Base-by-base conservation (phyloP, 2,797 vertebrate species). In the Pantherophis vulpinus region DNA sequence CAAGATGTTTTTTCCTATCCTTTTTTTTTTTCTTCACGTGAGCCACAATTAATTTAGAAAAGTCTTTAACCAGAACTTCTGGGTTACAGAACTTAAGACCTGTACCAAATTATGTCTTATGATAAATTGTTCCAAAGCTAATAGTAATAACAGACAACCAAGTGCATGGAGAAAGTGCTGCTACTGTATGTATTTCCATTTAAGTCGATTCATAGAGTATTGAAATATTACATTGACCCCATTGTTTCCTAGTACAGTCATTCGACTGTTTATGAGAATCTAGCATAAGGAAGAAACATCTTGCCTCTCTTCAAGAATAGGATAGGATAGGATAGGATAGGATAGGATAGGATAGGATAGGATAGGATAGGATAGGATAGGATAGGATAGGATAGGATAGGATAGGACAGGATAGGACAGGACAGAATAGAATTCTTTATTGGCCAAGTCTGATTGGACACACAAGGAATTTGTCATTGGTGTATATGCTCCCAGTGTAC, bases 311-410 rank as follows among this genome's bases (percentile, higher is more conserved):
- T 42, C 42, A 42, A 42, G 42, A 42, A 37, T 2, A 37, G 37
- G 2, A 37, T 2, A 37, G 37, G 37, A 37, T 2, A 47, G 47
- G 1, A 47, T 1, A 47, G 47, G 1, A 47, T 1, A 47, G 47
- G 1, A 47, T 1, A 47, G 47, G 1, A 47, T 0, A 47, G 47
- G 1, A 47, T 1, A 51, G 51, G n/a, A n/a, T n/a, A n/a, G n/a
- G n/a, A 51, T 42, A 47, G 47, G 5, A 47, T 47, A 47, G 47
- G 1, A 47, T 37, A 37, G 37, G 37, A 2, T 2, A 37, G 37
- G 37, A 2, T 2, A 37, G 37, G 2, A 2, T 6, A 47, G 47
- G 1, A 6, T 6, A 47, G 47, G 1, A 47, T 6, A 37, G 37
- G 37, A 37, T 2, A 37, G 37, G 37, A 37, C 2, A 37, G 37